Evolutionary conservation across 92 coral and sea anemone species (phyloP), one percentile per base, ranked within the genome.

Genomic region (Umimayanthus chanpuru): DNA sequence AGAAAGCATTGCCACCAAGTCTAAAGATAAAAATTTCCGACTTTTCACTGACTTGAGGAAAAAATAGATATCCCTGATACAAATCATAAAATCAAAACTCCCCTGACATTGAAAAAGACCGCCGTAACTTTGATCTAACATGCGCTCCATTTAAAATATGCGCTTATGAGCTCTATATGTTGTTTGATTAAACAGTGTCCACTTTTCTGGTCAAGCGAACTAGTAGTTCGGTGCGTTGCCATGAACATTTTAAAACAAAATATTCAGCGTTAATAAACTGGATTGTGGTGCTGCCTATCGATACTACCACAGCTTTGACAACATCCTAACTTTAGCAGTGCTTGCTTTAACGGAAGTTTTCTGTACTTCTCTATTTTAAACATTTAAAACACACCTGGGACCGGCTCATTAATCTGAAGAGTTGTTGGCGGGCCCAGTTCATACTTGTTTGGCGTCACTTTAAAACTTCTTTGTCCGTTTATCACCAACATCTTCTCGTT

Each of bases 391-490:
- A 64, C 88, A 89, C 86, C 78, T 74, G 43, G 90, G 9, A 21
- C 72, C n/a, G 87, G 70, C 5, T 83, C 86, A n/a, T 82, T 88
- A 65, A 96, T 83, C 16, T 71, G 76, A 28, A 95, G 79, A 12
- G 86, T 91, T n/a, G 93, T 92, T 80, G 90, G 64, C 79, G 90
- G 98, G 77, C 87, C 78, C 39, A 91, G 93, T 73, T 93, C 92
- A 81, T 82, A 93, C 73, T 91, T 91, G 77, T 93, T 91, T 32
- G 99, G 99, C 0, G 94, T 92, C 72, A 96, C 86, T 11, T 88
- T 86, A 14, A 92, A 76, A 32, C 92, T 94, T 12, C 87, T 83
- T 49, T 90, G 93, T 20, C 92, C 96, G 77, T 96, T 95, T 66
- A 96, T 70, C 39, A 89, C 77, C 71, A 93, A 81, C 68, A 90